These are phyloP conservation scores for Lycaon pictus DNA, from an alignment of 2,113 vertebrate species.

Conservation along the genomic window DNA sequence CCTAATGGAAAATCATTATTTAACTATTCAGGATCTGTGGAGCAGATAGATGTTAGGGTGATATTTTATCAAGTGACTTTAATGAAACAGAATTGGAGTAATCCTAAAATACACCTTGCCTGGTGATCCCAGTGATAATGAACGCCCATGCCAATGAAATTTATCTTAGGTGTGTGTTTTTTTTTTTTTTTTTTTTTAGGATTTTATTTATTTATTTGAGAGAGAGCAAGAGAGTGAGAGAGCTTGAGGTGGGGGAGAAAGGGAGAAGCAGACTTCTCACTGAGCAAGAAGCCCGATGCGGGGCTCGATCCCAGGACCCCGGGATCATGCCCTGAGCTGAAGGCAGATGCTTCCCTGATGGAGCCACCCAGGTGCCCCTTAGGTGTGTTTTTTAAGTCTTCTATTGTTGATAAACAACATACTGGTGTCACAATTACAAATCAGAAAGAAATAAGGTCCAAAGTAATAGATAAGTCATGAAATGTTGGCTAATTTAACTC, in stretches of 20 bases:
- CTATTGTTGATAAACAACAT: constrained; percentile 43
- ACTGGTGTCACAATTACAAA: not conserved
- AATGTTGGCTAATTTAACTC: not conserved
- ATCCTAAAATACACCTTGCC: not conserved
- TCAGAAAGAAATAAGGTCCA: not conserved
- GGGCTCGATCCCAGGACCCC: not conserved
- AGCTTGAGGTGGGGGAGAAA: too few relatives aligned
- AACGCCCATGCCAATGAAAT: not conserved
- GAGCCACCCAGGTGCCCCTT: not conserved
- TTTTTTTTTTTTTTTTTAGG: not conserved
- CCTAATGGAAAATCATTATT: not conserved
- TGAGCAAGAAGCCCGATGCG: not conserved
- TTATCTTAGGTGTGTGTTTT: not conserved
- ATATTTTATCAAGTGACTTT: constrained; percentile 19
- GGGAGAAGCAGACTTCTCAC: not conserved
- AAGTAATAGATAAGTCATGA: not conserved
- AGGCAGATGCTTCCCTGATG: not conserved
- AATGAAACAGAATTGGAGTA: constrained; percentile 40
- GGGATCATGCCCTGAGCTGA: not conserved
- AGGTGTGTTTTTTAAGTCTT: not conserved
- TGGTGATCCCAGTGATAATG: not conserved
- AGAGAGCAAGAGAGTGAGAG: too few relatives aligned
- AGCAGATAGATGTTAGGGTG: not conserved
- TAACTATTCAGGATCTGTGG: not conserved
- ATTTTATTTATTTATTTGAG: not conserved